phyloP scores from a whole-genome alignment of 2,113 vertebrate species.

The zebrafish (Danio rerio) region DNA sequence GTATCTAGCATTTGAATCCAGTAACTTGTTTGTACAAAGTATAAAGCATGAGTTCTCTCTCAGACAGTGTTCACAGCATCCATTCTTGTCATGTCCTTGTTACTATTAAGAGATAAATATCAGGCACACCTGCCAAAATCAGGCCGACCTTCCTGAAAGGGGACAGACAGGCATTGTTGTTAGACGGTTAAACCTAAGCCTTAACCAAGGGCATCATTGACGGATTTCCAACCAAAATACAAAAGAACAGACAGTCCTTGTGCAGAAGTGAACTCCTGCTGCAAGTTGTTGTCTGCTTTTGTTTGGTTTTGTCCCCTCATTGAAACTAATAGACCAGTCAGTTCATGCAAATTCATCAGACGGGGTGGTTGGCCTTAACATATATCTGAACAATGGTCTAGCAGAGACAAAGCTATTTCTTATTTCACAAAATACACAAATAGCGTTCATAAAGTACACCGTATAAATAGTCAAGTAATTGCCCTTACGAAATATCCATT shows the following conservation, averaged over 20 bases:
- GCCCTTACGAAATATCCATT: background rate
- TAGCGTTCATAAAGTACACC: background rate
- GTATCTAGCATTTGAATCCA: background rate
- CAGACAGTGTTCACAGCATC: background rate
- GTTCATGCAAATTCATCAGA: conserved; percentile 56
- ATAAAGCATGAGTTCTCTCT: background rate
- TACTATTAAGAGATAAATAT: conserved; percentile 51
- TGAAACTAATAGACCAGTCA: conserved; percentile 50
- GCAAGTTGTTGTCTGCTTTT: conserved; percentile 22
- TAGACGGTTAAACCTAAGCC: conserved; percentile 48
- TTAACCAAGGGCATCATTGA: conserved; percentile 23
- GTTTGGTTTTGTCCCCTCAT: conserved; percentile 38
- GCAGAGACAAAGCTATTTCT: background rate
- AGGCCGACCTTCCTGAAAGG: conserved; percentile 51
- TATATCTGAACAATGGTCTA: conserved; percentile 36
- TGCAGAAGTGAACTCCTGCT: conserved; percentile 27
- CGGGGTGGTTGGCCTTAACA: conserved; percentile 29
- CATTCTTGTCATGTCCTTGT: conserved; percentile 37
- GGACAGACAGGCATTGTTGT: conserved; percentile 60
- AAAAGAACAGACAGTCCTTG: conserved; percentile 47
- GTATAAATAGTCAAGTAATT: background rate
- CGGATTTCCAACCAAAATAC: conserved; percentile 22
- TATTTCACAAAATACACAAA: background rate
- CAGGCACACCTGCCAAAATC: conserved; percentile 51
- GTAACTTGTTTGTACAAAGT: background rate